These are phyloP conservation scores for Muschampia plurimacula DNA, from an alignment of 2,888 invertebrate genomes.

Conservation along the genomic window DNA sequence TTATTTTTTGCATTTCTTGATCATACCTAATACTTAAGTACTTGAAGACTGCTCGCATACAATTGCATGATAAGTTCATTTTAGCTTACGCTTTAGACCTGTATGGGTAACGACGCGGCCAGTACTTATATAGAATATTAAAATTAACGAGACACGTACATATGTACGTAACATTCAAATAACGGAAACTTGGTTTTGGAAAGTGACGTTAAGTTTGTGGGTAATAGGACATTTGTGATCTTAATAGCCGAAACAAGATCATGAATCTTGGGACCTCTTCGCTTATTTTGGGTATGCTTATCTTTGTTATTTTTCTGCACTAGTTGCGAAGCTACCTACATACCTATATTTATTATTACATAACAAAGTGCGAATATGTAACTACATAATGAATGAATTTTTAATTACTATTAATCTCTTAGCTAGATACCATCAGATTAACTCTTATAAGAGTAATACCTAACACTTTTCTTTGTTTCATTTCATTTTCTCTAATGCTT, in stretches of 20 bases:
- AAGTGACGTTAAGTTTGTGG: constrained; percentile 36
- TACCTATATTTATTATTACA: background rate
- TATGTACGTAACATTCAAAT: constrained; percentile 31
- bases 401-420: too few species aligned
- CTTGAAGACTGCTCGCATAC: constrained; percentile 57
- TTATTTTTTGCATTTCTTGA: constrained; percentile 64
- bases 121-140: constrained; percentile 27
- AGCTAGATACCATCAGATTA: too few species aligned
- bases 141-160: constrained; percentile 21
- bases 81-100: constrained; percentile 57
- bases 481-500: too few species aligned
- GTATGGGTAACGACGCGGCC: constrained; percentile 26
- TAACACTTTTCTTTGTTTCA: too few species aligned
- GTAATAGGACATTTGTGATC: constrained; percentile 33
- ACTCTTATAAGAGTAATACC: too few species aligned
- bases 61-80: constrained; percentile 68
- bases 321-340: background rate
- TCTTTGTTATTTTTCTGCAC: background rate
- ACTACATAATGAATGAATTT: too few species aligned
- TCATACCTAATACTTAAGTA: constrained; percentile 36
- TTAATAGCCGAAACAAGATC: constrained; percentile 6
- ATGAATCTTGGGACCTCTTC: constrained; percentile 42
- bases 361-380: too few species aligned
- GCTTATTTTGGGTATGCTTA: constrained; percentile 44
- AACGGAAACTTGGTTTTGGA: constrained; percentile 37